phyloP scores from a whole-genome alignment of 2,888 invertebrate genomes.

The Boloria selene region DNA sequence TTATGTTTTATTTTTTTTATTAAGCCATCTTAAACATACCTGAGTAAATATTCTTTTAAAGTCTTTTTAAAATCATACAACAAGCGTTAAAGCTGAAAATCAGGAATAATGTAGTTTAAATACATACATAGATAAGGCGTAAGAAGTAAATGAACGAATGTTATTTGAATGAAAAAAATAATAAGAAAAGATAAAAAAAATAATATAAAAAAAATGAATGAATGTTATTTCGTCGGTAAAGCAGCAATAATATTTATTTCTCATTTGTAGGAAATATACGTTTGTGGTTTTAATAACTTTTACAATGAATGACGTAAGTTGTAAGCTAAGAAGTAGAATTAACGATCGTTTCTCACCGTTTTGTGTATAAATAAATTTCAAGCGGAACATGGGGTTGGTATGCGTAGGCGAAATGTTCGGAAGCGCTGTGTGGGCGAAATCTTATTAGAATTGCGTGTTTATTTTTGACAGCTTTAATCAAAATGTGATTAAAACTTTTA shows the following conservation, averaged over 20 bases:
- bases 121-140: no score
- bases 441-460: not conserved
- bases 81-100: no score
- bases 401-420: not conserved
- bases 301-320: not conserved
- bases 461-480: not conserved
- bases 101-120: no score
- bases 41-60: no score
- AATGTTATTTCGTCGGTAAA: not conserved
- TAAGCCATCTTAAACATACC: no score
- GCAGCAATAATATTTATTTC: not conserved
- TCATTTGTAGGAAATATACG: not conserved
- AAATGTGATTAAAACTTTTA: no score
- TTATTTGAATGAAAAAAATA: no score
- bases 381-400: not conserved
- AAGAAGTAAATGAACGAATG: no score
- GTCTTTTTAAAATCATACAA: no score
- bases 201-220: no score
- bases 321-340: conserved; percentile 7
- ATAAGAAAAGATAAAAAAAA: no score
- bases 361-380: not conserved
- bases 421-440: not conserved
- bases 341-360: not conserved
- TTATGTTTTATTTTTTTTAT: conserved; percentile 40
- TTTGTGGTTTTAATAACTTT: not conserved